Base-by-base conservation (phyloP, 2,113 vertebrate species). In the Callipepla squamata region DNA sequence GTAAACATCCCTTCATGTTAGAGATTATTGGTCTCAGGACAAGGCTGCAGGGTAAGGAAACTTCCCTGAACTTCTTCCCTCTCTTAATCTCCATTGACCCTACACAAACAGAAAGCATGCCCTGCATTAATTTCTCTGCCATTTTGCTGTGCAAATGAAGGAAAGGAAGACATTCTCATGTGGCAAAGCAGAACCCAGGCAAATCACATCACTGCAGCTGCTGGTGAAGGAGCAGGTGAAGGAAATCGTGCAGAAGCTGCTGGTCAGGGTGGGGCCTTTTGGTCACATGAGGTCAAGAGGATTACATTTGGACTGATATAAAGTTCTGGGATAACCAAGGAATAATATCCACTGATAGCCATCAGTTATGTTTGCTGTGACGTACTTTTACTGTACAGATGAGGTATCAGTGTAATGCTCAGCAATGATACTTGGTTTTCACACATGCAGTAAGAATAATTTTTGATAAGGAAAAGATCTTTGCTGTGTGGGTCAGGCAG, bases 261-360 rank as follows among this genome's bases (percentile, higher is more conserved):
- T 25, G 14, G 22, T 7, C 4, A 58, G 44, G 9, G 2, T 51
- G n/a, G 36, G 36, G 36, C 8, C 36, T 36, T 36, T 36, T 36
- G 36, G 63, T 36, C 1, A 1, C 38, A 9, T 0, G 1, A 21
- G 15, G 26, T 23, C 8, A 58, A 44, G 5, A 26, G 4, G 21
- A 6, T 19, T 68, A 30, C 1, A 0, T 30, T 34, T 26, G 34
- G n/a, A 34, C 1, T 47, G 55, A 13, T 7, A 19, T 2, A 69
- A 30, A 58, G 70, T 25, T 59, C 47, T 72, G 15, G 20, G 17
- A 5, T 48, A 58, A 51, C 5, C 38, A 45, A 45, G 18, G 11
- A 10, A 45, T 25, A 42, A 58, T 12, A 9, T 11, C 2, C 16
- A 40, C 4, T 7, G 22, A 7, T 21, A 13, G 16, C 32, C 47